phyloP scores from a whole-genome alignment of 2,888 invertebrate genomes.

The Spilarctia lutea region DNA sequence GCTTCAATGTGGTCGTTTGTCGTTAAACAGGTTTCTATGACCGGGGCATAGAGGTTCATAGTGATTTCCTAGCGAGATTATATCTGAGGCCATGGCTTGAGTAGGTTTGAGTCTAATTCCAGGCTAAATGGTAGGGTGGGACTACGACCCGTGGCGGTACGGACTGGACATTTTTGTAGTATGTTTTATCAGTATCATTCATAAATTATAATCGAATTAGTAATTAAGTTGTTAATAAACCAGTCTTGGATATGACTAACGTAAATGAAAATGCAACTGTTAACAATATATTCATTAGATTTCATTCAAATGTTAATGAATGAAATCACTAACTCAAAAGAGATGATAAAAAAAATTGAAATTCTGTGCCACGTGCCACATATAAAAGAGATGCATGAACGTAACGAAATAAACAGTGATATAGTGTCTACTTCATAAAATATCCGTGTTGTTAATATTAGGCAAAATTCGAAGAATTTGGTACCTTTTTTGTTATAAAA shows the following conservation, averaged over 20 bases:
- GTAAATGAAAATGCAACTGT: background rate
- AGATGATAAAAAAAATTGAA: background rate
- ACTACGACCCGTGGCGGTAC: background rate
- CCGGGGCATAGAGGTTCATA: background rate
- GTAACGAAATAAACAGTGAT: background rate
- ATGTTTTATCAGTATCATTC: too few species aligned
- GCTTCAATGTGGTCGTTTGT: too few species aligned
- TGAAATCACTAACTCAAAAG: background rate
- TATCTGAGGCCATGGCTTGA: background rate
- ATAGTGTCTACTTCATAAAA: background rate
- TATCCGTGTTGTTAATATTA: conserved; percentile 48
- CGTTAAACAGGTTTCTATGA: too few species aligned
- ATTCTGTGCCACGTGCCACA: background rate
- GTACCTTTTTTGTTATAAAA: conserved; percentile 69
- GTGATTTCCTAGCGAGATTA: background rate
- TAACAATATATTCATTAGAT: too few species aligned
- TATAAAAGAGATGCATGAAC: background rate
- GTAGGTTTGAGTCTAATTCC: background rate
- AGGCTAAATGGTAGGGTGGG: background rate
- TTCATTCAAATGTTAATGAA: background rate
- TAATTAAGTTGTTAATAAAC: background rate
- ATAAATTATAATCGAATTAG: background rate
- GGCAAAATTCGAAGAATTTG: conserved; percentile 52
- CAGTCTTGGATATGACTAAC: background rate
- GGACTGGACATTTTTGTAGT: too few species aligned